Percentiles rank a stretch among this genome's conserved stretches.
Evolutionary conservation across 2,113 vertebrate genomes (phyloP).

Genomic region (Barbus barbus): DNA sequence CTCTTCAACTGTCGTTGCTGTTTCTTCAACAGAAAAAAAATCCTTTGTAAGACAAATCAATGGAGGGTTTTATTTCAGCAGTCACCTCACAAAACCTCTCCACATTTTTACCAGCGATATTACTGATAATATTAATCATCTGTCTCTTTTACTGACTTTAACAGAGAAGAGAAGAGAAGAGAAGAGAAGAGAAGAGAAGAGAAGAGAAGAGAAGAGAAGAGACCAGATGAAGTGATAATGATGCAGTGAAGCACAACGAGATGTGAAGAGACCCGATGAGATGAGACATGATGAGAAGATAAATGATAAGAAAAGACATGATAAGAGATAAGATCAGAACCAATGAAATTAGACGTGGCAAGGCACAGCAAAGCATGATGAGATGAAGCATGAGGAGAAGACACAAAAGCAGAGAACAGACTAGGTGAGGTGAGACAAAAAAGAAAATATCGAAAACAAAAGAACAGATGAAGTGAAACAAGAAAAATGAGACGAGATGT

Average conservation of each 20-base stretch:
- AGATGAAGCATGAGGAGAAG: not conserved
- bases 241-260: not conserved
- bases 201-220: not conserved
- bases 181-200: not conserved
- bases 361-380: too few species aligned
- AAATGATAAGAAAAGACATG: too few species aligned
- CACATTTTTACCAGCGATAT: not conserved
- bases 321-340: not conserved
- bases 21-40: slow-evolving; percentile 20
- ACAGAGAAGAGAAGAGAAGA: not conserved
- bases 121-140: not conserved
- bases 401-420: not conserved
- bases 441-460: not conserved
- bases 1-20: slow-evolving; percentile 5
- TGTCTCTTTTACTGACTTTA: too few species aligned
- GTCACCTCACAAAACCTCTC: not conserved
- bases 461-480: not conserved
- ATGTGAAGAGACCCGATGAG: not conserved
- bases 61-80: not conserved
- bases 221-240: not conserved
- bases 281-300: too few species aligned
- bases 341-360: too few species aligned
- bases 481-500: not conserved
- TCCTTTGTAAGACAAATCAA: not conserved
- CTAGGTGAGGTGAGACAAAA: not conserved